Base-by-base conservation (phyloP, 2,113 vertebrate genomes). In the Nesoenas mayeri region DNA sequence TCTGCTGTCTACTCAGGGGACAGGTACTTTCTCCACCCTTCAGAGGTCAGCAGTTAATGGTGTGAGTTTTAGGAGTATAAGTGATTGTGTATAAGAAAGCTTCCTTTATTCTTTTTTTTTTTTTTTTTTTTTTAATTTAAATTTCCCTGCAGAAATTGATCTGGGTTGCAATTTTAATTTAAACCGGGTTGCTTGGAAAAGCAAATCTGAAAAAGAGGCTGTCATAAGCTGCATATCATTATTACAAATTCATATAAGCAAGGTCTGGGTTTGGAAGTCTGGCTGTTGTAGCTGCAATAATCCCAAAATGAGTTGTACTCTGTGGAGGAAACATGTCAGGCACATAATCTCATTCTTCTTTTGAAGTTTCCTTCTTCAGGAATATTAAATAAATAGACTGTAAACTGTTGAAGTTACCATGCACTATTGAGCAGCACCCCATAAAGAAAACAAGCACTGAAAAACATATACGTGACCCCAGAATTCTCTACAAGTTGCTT, bases 301-400 rank as follows among this genome's bases (percentile, higher is more conserved):
- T 75, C 74, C 38, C 54, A 18, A 92, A 87, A 65, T 62, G 31
- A 86, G 78, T 50, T 74, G 62, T 72, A 80, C 38, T 87, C 89
- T 84, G 58, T 77, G 62, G 34, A 87, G 65, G 70, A 88, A 96
- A 78, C 36, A 61, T 54, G 84, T 88, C 34, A 86, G 89, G 64
- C 44, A 78, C 6, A 6, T 88, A 96, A 90, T 88, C 53, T 72
- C 95, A 44, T 90, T 90, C 92, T 89, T 95, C 72, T 80, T 84
- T 94, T 93, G 61, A 95, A 93, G 92, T 93, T 96, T 96, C 84
- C 92, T 91, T 92, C 47, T 32, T 95, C 67, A 91, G 72, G 36
- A 96, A 94, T 94, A 96, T 91, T 96, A 97, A 96, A 94, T 91
- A 96, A 97, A 96, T 91, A 88, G 48, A 71, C 58, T 82, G 24